A percentile compares a stretch with the other conserved stretches of the same genome.
Conservation (phyloP, 2,888 invertebrate genomes). For the Eilema sororculum region DNA sequence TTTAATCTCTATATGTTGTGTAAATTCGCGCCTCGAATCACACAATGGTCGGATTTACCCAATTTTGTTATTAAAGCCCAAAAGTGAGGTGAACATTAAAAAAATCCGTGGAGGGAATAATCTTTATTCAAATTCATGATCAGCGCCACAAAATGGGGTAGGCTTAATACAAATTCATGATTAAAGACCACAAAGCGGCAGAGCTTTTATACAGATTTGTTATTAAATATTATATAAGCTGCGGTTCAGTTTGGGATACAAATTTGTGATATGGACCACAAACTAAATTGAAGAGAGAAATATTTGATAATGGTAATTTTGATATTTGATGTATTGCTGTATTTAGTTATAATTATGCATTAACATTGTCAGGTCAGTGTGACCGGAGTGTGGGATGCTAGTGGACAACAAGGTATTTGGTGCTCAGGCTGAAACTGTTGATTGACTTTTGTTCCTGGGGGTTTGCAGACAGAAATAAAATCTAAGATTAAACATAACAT, state of each 20-base stretch:
- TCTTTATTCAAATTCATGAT: background rate
- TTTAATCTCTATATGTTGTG: too few species aligned
- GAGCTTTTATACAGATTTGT: constrained; percentile 1
- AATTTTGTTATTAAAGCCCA: background rate
- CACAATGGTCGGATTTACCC: background rate
- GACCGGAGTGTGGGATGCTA: too few species aligned
- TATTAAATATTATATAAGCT: constrained; percentile 2
- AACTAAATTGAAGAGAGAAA: background rate
- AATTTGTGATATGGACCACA: background rate
- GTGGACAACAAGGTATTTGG: too few species aligned
- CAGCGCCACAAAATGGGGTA: background rate
- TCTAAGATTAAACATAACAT: too few species aligned
- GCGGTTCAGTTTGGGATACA: background rate
- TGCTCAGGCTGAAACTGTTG: too few species aligned
- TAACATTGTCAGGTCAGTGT: too few species aligned
- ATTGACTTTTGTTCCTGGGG: too few species aligned
- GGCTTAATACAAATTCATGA: constrained; percentile 4
- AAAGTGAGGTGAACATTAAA: constrained; percentile 2
- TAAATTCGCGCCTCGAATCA: background rate
- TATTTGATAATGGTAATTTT: background rate
- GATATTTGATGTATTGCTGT: background rate
- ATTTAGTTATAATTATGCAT: background rate
- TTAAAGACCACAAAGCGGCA: constrained; percentile 4
- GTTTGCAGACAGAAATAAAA: too few species aligned
- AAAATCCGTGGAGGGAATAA: constrained; percentile 1